Conservation (phyloP, 2,113 vertebrate species). For the Zingel zingel region DNA sequence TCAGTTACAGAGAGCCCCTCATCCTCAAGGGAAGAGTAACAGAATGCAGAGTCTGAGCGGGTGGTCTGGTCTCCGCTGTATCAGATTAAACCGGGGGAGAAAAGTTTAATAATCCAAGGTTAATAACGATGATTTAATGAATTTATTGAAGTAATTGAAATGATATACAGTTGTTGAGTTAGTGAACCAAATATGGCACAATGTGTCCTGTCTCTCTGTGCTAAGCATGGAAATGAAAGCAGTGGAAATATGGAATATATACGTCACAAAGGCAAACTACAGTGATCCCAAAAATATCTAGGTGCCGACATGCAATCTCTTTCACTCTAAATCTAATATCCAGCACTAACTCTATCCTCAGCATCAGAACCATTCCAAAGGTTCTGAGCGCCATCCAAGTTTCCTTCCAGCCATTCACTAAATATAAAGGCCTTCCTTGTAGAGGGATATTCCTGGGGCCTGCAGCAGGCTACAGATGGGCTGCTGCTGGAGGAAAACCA, state of each 20-base stretch:
- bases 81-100: slow-evolving; percentile 51
- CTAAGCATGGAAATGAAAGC: slow-evolving; percentile 49
- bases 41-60: slow-evolving; percentile 56
- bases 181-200: slow-evolving; percentile 17
- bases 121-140: slow-evolving; percentile 50
- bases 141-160: slow-evolving; percentile 21
- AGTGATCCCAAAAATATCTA: slow-evolving; percentile 65
- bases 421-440: slow-evolving; percentile 81
- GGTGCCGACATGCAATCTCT: slow-evolving; percentile 60
- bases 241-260: slow-evolving; percentile 66
- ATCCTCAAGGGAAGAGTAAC: slow-evolving; percentile 60
- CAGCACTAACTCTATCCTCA: slow-evolving; percentile 59
- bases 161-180: slow-evolving; percentile 12
- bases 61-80: slow-evolving; percentile 60
- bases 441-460: slow-evolving; percentile 69
- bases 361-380: slow-evolving; percentile 63
- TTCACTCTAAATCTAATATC: slow-evolving; percentile 68
- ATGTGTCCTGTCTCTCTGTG: slow-evolving; percentile 30
- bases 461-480: slow-evolving; percentile 66
- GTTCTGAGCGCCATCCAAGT: slow-evolving; percentile 69
- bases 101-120: slow-evolving; percentile 64
- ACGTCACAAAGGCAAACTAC: slow-evolving; percentile 65
- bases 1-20: slow-evolving; percentile 60
- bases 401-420: slow-evolving; percentile 75
- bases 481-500: slow-evolving; percentile 75